These are phyloP conservation scores for Pedetes capensis DNA, from an alignment of 2,113 vertebrate species.

Conservation along the genomic window DNA sequence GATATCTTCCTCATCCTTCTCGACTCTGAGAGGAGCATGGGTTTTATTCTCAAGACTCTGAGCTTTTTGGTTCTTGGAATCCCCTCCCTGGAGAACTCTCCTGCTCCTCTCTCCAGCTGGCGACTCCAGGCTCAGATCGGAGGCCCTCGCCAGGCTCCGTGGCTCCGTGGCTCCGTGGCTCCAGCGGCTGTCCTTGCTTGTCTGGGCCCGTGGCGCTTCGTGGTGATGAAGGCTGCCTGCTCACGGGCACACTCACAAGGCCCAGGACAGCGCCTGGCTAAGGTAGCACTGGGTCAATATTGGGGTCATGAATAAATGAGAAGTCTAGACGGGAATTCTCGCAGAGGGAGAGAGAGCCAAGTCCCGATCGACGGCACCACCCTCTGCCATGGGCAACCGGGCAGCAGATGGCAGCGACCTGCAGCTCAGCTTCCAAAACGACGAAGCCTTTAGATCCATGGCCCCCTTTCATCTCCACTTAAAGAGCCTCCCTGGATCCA, in stretches of 20 bases:
- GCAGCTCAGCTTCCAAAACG: background rate
- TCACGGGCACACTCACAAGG: background rate
- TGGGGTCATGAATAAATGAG: background rate
- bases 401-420: background rate
- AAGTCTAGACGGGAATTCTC: background rate
- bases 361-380: background rate
- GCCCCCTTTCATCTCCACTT: conserved; percentile 55
- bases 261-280: background rate
- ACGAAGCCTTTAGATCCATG: conserved; percentile 43
- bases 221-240: background rate
- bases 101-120: background rate
- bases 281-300: background rate
- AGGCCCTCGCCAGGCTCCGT: background rate
- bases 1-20: too few species aligned
- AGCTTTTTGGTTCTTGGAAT: background rate
- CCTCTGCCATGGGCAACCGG: background rate
- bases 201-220: background rate
- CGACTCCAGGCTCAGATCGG: background rate
- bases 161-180: background rate
- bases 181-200: background rate
- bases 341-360: background rate
- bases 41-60: background rate
- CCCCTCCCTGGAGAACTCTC: background rate
- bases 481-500: conserved; percentile 51
- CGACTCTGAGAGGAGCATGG: fast-evolving